Evolutionary conservation across 1,140 invertebrate genomes (phyloP).

Genomic region (Drosophila rufa): DNA sequence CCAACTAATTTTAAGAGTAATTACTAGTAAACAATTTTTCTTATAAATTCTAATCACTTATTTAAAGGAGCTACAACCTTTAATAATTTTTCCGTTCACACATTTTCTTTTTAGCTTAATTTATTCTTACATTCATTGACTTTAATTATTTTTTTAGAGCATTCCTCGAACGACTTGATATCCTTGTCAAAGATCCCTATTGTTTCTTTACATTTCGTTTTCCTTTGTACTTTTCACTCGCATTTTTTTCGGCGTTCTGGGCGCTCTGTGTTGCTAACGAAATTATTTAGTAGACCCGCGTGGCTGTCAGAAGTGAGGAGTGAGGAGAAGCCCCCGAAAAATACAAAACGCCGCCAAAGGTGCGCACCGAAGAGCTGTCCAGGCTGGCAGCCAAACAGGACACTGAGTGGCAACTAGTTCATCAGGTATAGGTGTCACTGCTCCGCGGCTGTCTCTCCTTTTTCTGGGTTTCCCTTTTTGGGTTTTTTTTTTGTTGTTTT

Average conservation of each 20-base stretch:
- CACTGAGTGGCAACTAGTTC: constrained; percentile 45
- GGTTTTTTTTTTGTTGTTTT: no score
- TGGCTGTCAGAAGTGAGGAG: constrained; percentile 25
- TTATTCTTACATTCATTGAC: no score
- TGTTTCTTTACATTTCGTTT: constrained; percentile 42
- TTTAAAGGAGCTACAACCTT: no score
- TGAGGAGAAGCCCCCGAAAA: not conserved
- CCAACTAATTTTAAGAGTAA: no score
- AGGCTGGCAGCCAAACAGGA: constrained; percentile 16
- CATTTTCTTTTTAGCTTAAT: no score
- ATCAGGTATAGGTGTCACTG: constrained; percentile 28
- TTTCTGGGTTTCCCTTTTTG: not conserved
- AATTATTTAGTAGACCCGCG: constrained; percentile 59
- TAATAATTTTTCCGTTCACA: no score
- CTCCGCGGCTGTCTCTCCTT: not conserved
- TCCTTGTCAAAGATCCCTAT: not conserved
- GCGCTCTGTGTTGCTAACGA: constrained; percentile 38
- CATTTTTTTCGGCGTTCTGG: constrained; percentile 12
- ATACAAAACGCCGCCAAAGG: constrained; percentile 4
- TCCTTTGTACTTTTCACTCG: constrained; percentile 25
- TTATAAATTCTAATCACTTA: no score
- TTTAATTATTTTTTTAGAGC: not conserved
- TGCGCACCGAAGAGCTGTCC: constrained; percentile 9
- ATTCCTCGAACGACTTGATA: constrained; percentile 3
- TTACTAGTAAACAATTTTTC: no score